Base-by-base conservation (phyloP, 2,113 vertebrate species). In the Salvelinus fontinalis region DNA sequence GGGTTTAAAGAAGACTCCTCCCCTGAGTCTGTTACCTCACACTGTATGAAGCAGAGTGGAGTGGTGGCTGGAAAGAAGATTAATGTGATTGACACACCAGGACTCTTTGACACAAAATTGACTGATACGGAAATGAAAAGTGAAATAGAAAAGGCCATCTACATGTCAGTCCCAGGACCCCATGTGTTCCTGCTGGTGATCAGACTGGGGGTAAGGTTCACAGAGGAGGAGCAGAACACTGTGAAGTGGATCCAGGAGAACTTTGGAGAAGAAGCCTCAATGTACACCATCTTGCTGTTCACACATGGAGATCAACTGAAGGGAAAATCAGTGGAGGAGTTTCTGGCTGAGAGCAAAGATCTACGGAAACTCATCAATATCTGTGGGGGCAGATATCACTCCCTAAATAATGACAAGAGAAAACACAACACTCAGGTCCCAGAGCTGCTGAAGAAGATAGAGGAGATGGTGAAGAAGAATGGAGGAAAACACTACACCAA, bases 151-250 rank as follows among this genome's bases (percentile, higher is more conserved):
- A 39, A 39, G 31, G 31, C 31, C 31, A 34, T 34, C 31, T 34
- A 34, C 31, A 39, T 39, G 34, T 39, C 34, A 39, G 34, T 39
- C 34, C 34, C 34, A 0, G 34, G 34, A 14, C 92, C 92, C 34
- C 89, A 92, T 1, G 88, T 79, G 22, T 93, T 94, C 84, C 51
- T 94, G 5, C 82, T 95, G 73, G 90, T 93, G 59, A 89, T 89
- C 75, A 76, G 87, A 66, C 83, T 93, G 0, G 90, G 85, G 1
- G 27, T 27, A 27, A 83, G 86, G 57, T 90, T 91, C 83, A 92
- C 92, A 0, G 86, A 92, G 0, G 90, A 93, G 24, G 90, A 93
- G n/a, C 80, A 84, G 14, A 83, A 92, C 0, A 81, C 91, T 1
- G 83, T 92, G 1, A 89, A 88, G 72, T 90, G 88, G 89, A 89